Evolutionary conservation across 2,797 vertebrate genomes (phyloP), one percentile per base, ranked within the genome.

Genomic region (Micrastur ruficollis): DNA sequence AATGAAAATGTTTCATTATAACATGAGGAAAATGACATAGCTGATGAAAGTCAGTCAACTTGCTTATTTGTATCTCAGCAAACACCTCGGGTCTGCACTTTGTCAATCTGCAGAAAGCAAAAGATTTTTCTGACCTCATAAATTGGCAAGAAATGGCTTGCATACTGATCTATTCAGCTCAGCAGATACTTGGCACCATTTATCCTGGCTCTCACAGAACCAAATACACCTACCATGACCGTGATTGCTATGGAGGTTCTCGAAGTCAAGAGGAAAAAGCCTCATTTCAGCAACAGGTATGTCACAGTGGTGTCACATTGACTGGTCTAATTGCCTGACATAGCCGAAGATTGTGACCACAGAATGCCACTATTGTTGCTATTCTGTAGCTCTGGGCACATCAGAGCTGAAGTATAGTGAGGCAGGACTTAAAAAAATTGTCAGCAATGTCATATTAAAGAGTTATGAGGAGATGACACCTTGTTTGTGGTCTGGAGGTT

Each of bases 1-100:
- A 93, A 84, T 20, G 40, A 95, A 92, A 94, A 81, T 50, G 68
- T 82, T 96, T 94, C 59, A 66, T 90, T 90, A 90, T 49, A 88
- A 91, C 70, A 67, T 59, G 63, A 75, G 52, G 61, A 89, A 88
- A 74, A 75, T 79, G 72, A 73, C 52, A 72, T 12, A 65, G 53
- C 31, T 90, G 75, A 80, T 76, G 52, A 55, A 93, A 94, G 61
- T 65, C 75, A 85, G 66, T 56, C 62, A 80, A 58, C 27, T 76
- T 0, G 1, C 85, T 91, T 75, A 91, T 68, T 83, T 78, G 15
- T 86, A 78, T 62, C 84, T 92, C 78, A 72, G n/a, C 61, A 82
- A 91, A 93, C 47, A 86, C 52, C 56, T 52, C 10, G 0, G 36
- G 18, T 70, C 52, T 7, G 12, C 61, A 81, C 68, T 81, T 91